Conservation (phyloP, 2,113 vertebrate species). For the Dendropsophus ebraccatus region DNA sequence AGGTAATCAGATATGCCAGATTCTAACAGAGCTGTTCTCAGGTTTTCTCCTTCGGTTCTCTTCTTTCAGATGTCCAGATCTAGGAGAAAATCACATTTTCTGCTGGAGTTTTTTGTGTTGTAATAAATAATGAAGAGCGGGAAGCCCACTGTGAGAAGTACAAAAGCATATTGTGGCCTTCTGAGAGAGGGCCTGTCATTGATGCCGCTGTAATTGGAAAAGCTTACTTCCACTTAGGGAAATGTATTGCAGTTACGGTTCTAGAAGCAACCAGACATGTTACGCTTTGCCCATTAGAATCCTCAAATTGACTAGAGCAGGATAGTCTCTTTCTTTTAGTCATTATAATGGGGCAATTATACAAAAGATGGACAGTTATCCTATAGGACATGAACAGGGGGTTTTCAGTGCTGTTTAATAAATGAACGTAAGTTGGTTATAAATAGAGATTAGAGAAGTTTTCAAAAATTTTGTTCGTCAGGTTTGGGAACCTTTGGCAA, state of each 20-base stretch:
- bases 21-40: slow-evolving; percentile 32
- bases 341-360: not conserved
- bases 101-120: slow-evolving; percentile 42
- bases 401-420: too few species aligned
- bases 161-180: slow-evolving; percentile 47
- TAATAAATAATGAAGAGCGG: slow-evolving; percentile 44
- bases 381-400: not conserved
- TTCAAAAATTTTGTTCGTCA: too few species aligned
- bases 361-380: not conserved
- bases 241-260: not conserved
- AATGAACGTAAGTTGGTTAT: too few species aligned
- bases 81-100: slow-evolving; percentile 56
- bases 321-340: not conserved
- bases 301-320: not conserved
- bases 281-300: not conserved
- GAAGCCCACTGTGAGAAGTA: slow-evolving; percentile 44
- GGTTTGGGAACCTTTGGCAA: too few species aligned
- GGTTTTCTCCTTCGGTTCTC: not conserved
- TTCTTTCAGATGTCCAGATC: slow-evolving; percentile 46
- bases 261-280: not conserved
- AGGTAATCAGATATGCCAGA: slow-evolving; percentile 31
- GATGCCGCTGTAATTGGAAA: slow-evolving; percentile 21
- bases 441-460: too few species aligned
- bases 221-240: slow-evolving; percentile 14
- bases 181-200: slow-evolving; percentile 10